Base-by-base conservation (phyloP, 2,888 invertebrate species). In the Hirtodrosophila trivittata region DNA sequence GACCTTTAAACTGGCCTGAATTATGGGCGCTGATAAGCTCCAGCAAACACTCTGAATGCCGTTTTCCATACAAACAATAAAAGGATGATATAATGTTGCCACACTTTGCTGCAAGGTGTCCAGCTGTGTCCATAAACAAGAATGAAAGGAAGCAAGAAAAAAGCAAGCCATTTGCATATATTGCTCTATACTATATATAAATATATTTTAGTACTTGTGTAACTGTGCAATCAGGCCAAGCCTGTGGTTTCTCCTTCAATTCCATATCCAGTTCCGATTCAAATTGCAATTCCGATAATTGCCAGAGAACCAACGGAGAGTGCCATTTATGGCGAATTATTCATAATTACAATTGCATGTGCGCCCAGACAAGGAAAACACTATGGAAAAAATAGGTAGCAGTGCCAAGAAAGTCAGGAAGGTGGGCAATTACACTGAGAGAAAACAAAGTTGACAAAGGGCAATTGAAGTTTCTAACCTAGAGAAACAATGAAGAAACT, bases 281-380 rank as follows among this genome's bases (percentile, higher is more conserved):
- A 55, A 51, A 45, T 70, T 60, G 55, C 78, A 84, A 84, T 84
- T 84, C 68, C 68, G 60, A 80, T 80, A 80, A 80, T 80, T 81
- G 82, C 77, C 42, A 6, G 12, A 39, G 32, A 12, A 21, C 33
- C 39, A 41, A 28, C 30, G 38, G 47, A 25, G 50, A 63, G 70
- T 67, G 76, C 73, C 80, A 78, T 83, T 83, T 76, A 68, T 84
- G 71, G 68, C 65, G 35, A 80, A 84, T 80, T 80, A 77, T 84
- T 80, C 71, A 84, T 80, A 80, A 84, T 80, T 80, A 63, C 71
- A 66, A 66, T 71, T 73, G 78, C 81, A 77, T 66, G 67, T 38
- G 43, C 33, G 33, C 25, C 35, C 10, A 39, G 35, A 28, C 35
- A 12, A 13, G 32, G 26, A 16, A 37, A 59, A 46, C 2, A 28